Evolutionary conservation across 2,113 vertebrate species (phyloP).

Genomic region (Protobothrops flavoviridis): DNA sequence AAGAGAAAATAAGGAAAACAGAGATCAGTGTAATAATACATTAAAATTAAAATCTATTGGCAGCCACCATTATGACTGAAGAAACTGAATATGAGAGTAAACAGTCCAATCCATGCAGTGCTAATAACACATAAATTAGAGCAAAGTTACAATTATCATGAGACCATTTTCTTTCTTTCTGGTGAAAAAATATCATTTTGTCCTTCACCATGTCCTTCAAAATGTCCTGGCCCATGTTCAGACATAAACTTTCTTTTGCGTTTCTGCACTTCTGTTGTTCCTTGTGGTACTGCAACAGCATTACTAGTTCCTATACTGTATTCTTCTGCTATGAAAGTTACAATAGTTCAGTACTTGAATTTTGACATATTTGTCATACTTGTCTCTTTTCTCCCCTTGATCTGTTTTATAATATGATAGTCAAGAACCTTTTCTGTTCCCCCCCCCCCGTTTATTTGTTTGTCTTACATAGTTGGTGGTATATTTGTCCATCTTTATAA

Average conservation of each 20-base stretch:
- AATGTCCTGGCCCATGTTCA: neutral
- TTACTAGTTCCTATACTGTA: neutral
- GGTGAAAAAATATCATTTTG: neutral
- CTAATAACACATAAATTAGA: slow-evolving; percentile 75
- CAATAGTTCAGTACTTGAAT: neutral
- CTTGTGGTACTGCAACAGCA: neutral
- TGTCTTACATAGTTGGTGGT: neutral
- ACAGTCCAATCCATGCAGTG: slow-evolving; percentile 75
- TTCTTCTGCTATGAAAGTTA: neutral
- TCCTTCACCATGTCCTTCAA: neutral
- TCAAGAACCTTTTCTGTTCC: neutral
- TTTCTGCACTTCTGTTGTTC: neutral
- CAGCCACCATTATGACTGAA: slow-evolving; percentile 77
- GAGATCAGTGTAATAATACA: slow-evolving; percentile 79
- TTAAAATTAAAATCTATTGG: slow-evolving; percentile 78
- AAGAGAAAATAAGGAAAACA: slow-evolving; percentile 81
- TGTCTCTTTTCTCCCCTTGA: neutral
- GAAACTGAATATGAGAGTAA: slow-evolving; percentile 75
- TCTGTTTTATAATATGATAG: neutral
- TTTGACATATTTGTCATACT: neutral
- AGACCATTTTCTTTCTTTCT: neutral
- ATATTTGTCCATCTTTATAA: neutral
- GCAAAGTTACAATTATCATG: slow-evolving; percentile 71
- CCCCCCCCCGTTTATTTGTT: neutral
- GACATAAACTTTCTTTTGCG: neutral